Evolutionary conservation across 2,797 vertebrate species (phyloP), one percentile per base, ranked within the genome.

Genomic region (Tolypeutes matacus): DNA sequence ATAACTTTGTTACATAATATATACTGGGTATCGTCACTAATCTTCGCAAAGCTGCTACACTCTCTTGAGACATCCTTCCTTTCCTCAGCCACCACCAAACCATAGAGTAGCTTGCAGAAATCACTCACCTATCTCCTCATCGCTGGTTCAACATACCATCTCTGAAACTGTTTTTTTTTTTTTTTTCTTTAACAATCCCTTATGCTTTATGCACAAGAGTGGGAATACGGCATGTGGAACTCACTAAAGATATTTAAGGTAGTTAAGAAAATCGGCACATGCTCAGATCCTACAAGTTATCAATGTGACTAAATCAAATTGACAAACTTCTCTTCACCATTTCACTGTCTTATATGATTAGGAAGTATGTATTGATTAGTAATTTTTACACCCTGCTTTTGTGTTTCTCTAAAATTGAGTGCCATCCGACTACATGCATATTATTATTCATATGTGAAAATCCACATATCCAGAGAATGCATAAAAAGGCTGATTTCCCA

Each of bases 361-460:
- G 2, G 6, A 81, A 86, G 21, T 18, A 3, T 53, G 3, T 29
- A 70, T 84, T 75, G 39, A 18, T 36, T 78, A 51, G 20, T 70
- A 80, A 83, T 23, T 75, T 58, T 4, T 78, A 49, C 9, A 81
- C 76, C 3, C 20, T 86, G 51, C 12, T 34, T 93, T 27, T 86
- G 12, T 77, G 5, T 85, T 78, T 17, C 46, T 78, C 5, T 83
- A 49, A 70, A 85, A 11, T 53, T 60, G 42, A 65, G 13, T 53
- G 62, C 20, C 18, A 80, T 65, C 20, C 67, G 34, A 84, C 49
- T 34, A 36, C 51, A n/a, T 42, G 0, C 7, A 31, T 62, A 75
- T 80, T 93, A 14, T 75, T 13, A 88, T 73, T 85, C 10, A 56
- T n/a, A 49, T 49, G 67, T 62, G 86, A 94, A 96, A 86, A 27